Percentiles rank a stretch among this genome's conserved stretches.
These are phyloP conservation scores for Melanostoma mellinum DNA, from an alignment of 2,888 invertebrate species.

Conservation along the genomic window DNA sequence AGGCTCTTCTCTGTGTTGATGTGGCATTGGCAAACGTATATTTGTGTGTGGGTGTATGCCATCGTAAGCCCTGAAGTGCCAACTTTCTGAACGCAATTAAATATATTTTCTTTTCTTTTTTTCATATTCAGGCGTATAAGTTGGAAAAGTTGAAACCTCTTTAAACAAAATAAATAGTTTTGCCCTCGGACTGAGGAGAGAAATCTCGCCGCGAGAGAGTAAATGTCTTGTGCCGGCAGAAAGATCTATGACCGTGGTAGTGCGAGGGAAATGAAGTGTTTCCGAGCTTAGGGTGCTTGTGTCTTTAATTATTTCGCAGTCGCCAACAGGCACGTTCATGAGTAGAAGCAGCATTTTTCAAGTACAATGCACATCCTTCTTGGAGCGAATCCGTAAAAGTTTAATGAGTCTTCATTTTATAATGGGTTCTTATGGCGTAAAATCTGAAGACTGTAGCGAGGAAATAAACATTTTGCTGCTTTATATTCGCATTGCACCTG, in stretches of 20 bases:
- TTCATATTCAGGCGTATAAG: slow-evolving; percentile 22
- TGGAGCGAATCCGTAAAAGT: slow-evolving; percentile 64
- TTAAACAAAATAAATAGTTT: slow-evolving; percentile 27
- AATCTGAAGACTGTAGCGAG: slow-evolving; percentile 56
- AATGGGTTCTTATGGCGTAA: slow-evolving; percentile 50
- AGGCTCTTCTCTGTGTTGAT: slow-evolving; percentile 27
- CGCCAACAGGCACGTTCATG: slow-evolving; percentile 67
- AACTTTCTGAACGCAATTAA: slow-evolving; percentile 61
- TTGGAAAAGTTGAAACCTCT: slow-evolving; percentile 55
- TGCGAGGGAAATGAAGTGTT: slow-evolving; percentile 53
- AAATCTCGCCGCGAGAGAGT: slow-evolving; percentile 28
- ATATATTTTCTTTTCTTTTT: slow-evolving; percentile 17
- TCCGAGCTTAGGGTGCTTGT: slow-evolving; percentile 59
- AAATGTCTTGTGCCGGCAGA: slow-evolving; percentile 55
- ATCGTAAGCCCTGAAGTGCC: slow-evolving; percentile 46
- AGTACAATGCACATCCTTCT: slow-evolving; percentile 40
- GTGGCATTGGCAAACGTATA: background rate
- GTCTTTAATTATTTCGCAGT: slow-evolving; percentile 70
- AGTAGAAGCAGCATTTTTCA: slow-evolving; percentile 32
- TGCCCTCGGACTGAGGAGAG: slow-evolving; percentile 40
- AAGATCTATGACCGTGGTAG: slow-evolving; percentile 27
- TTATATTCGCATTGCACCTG: slow-evolving; percentile 27
- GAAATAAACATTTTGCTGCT: slow-evolving; percentile 44
- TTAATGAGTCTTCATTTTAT: slow-evolving; percentile 64
- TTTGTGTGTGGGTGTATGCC: slow-evolving; percentile 10